A percentile compares a stretch with the other conserved stretches of the same genome.
Conservation (phyloP, 2,113 vertebrate genomes). For the Menidia beryllina region DNA sequence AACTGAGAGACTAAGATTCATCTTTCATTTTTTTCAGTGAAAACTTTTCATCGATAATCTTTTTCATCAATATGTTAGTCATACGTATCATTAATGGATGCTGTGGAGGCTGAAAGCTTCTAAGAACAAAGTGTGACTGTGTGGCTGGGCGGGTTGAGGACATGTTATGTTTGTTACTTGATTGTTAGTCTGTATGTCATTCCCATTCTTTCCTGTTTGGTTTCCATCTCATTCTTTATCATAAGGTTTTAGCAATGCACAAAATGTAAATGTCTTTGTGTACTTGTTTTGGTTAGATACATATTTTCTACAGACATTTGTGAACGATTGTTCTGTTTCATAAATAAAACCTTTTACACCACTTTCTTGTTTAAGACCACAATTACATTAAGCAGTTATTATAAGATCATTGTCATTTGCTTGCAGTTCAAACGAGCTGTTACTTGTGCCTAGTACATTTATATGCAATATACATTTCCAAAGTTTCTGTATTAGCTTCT, state of each 20-base stretch:
- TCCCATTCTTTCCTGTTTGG: constrained; percentile 53
- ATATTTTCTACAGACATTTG: constrained; percentile 67
- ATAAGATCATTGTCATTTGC: too few species aligned
- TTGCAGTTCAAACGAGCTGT: too few species aligned
- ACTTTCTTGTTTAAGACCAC: constrained; percentile 28
- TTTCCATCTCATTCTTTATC: constrained; percentile 58
- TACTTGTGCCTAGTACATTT: too few species aligned
- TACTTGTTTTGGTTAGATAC: constrained; percentile 69
- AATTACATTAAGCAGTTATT: too few species aligned
- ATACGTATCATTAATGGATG: constrained; percentile 24
- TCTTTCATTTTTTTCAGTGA: constrained; percentile 20
- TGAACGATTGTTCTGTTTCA: constrained; percentile 72
- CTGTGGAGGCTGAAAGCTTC: constrained; percentile 45
- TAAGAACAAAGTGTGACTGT: constrained; percentile 35
- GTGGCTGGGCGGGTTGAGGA: constrained; percentile 45
- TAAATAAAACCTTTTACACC: constrained; percentile 77
- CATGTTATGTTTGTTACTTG: constrained; percentile 31
- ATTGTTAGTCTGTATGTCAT: constrained; percentile 52
- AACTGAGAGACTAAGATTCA: constrained; percentile 21
- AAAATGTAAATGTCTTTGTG: constrained; percentile 75
- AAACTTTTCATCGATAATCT: constrained; percentile 20
- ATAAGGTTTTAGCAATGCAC: constrained; percentile 70
- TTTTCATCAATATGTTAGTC: constrained; percentile 39
- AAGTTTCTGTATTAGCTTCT: too few species aligned
- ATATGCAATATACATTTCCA: too few species aligned